Percentiles rank a stretch among this genome's conserved stretches.
These are phyloP conservation scores for Lutjanus erythropterus DNA, from an alignment of 2,113 vertebrate species.

Conservation along the genomic window DNA sequence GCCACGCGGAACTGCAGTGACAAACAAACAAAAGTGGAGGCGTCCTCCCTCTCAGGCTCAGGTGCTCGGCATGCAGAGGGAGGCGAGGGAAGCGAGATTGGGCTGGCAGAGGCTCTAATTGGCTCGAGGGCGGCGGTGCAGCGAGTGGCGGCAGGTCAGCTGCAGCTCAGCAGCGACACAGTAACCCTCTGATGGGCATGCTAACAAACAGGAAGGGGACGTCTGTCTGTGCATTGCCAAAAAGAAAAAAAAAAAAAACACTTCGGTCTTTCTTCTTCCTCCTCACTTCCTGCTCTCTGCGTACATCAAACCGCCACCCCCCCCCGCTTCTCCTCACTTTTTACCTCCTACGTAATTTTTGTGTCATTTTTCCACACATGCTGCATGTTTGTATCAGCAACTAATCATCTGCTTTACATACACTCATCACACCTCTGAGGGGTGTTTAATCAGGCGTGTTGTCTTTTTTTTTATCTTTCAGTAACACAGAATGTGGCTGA, in stretches of 20 bases:
- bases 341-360: no score
- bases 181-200: constrained; percentile 44
- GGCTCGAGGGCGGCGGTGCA: constrained; percentile 30
- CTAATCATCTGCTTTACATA: background rate
- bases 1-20: background rate
- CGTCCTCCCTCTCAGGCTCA: background rate
- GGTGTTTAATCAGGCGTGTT: background rate
- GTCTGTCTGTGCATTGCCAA: background rate
- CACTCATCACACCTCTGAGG: background rate
- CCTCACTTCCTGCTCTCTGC: constrained; percentile 26
- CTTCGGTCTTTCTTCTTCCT: constrained; percentile 21
- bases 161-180: constrained; percentile 39
- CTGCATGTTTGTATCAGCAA: background rate
- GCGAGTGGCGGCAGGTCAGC: constrained; percentile 45
- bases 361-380: background rate
- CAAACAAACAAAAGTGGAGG: constrained; percentile 13
- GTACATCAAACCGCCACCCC: constrained; percentile 7
- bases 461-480: background rate
- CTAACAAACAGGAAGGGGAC: constrained; percentile 41
- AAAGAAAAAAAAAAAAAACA: constrained; percentile 16
- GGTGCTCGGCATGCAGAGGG: background rate
- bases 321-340: background rate
- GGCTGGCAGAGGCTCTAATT: constrained; percentile 48
- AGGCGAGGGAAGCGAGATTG: background rate
- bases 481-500: background rate